Evolutionary conservation across 2,113 vertebrate species (phyloP), one percentile per base, ranked within the genome.

Genomic region (Platichthys stellatus): DNA sequence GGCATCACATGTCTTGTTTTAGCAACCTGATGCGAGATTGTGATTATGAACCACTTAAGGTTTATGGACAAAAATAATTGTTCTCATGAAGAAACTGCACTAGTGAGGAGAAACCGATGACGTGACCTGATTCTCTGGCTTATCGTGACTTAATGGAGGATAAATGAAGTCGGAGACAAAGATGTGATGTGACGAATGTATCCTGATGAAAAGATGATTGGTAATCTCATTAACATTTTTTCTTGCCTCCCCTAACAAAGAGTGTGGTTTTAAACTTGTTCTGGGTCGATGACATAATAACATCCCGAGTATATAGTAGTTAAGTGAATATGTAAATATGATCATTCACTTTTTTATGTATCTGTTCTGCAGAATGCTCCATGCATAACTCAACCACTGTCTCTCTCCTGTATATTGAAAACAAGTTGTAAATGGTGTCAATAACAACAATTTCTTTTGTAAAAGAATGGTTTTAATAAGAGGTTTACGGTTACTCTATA

Each of bases 381-480:
- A 73, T 82, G 76, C 72, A 78, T 43, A 83, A 74, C 78, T 74
- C 84, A 86, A 85, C 80, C 87, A 72, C 84, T 85, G 72, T 90
- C 80, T 73, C 78, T 80, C 81, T 79, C 79, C 88, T 90, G 90
- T 93, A 93, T 40, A 93, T 63, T 85, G 90, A 86, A 78, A 87
- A 72, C 57, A 78, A 86, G 80, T 63, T 94, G 93, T 92, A 93
- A 92, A 94, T 93, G 82, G 80, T 93, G 91, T 93, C 89, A 80
- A 94, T 92, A 93, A 90, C 89, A 89, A 86, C 88, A 81, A 90
- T 51, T 87, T 87, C 84, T 90, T 92, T 93, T 91, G 65, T 88
- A 90, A 92, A 88, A 88, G 81, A 86, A 53, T 84, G 75, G 85
- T 90, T 92, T 91, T 89, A 90, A 89, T 86, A 93, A 91, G 86